Conservation (phyloP, 2,888 invertebrate species). For the Mythimna albipuncta region DNA sequence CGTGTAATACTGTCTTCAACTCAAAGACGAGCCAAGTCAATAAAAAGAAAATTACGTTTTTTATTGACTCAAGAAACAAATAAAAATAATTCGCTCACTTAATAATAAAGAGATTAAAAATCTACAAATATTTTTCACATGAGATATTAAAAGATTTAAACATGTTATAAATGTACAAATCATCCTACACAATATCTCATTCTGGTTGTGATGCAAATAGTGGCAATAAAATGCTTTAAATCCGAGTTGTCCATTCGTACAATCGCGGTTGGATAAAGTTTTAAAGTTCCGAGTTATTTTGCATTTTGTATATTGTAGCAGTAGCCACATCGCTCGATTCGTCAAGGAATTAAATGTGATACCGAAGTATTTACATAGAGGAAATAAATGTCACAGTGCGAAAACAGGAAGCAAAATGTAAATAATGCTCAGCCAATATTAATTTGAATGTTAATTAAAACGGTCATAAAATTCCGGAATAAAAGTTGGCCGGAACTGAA, state of each 20-base stretch:
- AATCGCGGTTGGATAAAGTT: slow-evolving; percentile 9
- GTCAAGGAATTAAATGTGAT: background rate
- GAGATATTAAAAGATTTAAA: no score
- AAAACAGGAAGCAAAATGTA: background rate
- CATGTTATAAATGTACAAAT: background rate
- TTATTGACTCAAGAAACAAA: background rate
- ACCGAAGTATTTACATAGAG: background rate
- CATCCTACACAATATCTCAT: background rate
- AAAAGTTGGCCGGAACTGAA: slow-evolving; percentile 1
- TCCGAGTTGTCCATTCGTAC: slow-evolving; percentile 13
- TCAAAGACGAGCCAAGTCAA: slow-evolving; percentile 1
- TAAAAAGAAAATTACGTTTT: background rate
- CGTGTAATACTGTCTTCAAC: background rate
- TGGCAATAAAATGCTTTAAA: slow-evolving; percentile 1
- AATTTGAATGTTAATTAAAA: slow-evolving; percentile 26
- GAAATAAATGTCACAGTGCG: background rate
- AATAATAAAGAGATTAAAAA: no score
- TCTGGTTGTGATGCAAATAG: background rate
- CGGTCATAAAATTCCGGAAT: background rate
- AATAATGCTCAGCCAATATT: slow-evolving; percentile 11
- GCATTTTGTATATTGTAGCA: background rate
- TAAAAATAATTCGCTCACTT: background rate
- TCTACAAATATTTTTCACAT: no score
- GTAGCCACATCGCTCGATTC: background rate
- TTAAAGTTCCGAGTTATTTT: background rate